Evolutionary conservation across 2,888 invertebrate genomes (phyloP).

Genomic region (Drosophila borborema): DNA sequence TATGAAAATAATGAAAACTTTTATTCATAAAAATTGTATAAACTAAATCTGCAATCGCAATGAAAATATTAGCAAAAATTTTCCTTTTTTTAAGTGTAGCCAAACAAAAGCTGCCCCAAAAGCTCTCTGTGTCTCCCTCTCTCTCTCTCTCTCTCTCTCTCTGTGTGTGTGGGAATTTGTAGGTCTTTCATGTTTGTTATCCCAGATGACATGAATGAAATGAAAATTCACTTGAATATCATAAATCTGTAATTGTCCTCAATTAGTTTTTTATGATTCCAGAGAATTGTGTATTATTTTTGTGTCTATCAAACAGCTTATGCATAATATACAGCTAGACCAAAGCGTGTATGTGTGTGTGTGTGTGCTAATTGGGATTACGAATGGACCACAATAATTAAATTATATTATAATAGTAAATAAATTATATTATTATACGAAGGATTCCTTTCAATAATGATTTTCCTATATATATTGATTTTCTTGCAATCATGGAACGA

Average conservation of each 20-base stretch:
- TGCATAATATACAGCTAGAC: background rate
- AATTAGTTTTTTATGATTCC: background rate
- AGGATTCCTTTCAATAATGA: too few species aligned
- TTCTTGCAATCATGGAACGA: too few species aligned
- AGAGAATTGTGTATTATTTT: background rate
- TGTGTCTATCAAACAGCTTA: background rate
- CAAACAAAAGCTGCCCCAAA: background rate
- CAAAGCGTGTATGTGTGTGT: background rate
- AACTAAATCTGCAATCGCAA: background rate
- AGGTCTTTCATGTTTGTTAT: background rate
- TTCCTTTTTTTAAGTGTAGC: background rate
- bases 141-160: background rate
- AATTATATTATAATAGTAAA: background rate
- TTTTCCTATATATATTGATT: too few species aligned
- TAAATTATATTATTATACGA: too few species aligned
- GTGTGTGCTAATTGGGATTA: background rate
- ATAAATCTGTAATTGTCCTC: conserved; percentile 10
- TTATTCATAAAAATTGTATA: background rate
- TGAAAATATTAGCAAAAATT: background rate
- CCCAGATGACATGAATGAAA: conserved; percentile 2
- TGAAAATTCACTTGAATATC: conserved; percentile 3
- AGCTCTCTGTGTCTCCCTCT: background rate
- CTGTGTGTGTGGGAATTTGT: background rate
- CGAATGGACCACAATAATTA: background rate
- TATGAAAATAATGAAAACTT: too few species aligned